Evolutionary conservation across 2,113 vertebrate genomes (phyloP), one percentile per base, ranked within the genome.

Genomic region (Callipepla squamata): DNA sequence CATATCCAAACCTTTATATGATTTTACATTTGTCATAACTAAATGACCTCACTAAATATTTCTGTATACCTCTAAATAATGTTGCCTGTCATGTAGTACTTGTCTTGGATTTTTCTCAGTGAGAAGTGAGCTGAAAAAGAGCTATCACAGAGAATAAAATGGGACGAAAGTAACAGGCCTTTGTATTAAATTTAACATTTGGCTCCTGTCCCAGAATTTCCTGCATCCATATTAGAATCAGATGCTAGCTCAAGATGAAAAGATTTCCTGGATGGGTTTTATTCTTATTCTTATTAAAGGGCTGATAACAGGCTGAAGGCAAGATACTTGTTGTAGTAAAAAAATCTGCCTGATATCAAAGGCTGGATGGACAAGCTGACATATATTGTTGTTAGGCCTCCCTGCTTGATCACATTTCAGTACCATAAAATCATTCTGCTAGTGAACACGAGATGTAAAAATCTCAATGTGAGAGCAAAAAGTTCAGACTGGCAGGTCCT

Each of bases 221-320:
- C 87, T 83, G 66, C 73, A 66, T 88, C 90, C 36, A 34, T 91
- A 93, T 94, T 92, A 70, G 89, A 94, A 87, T 96, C 95, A 94
- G 89, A 95, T 96, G 96, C 89, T 81, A 87, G 68, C 0, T 0
- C 85, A 89, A 94, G 94, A 95, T 96, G 91, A 95, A 96, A 96
- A 94, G 82, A 79, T 95, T 92, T 96, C 82, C 93, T 96, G 87
- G 76, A 92, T 94, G 62, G 51, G 36, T 91, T 95, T 95, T 92
- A 83, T 94, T 96, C 89, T 96, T 81, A 83, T 79, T 82, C 75
- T 92, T 90, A 89, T 89, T 92, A 93, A 92, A 90, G 40, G 73
- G 58, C 76, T 93, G 93, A 95, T 94, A 96, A 95, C 87, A 94
- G 80, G 53, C 57, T 90, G 74, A 88, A 94, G 90, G 82, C 82